phyloP scores from a whole-genome alignment of 1,140 invertebrate genomes.

The Pogonomyrmex barbatus region DNA sequence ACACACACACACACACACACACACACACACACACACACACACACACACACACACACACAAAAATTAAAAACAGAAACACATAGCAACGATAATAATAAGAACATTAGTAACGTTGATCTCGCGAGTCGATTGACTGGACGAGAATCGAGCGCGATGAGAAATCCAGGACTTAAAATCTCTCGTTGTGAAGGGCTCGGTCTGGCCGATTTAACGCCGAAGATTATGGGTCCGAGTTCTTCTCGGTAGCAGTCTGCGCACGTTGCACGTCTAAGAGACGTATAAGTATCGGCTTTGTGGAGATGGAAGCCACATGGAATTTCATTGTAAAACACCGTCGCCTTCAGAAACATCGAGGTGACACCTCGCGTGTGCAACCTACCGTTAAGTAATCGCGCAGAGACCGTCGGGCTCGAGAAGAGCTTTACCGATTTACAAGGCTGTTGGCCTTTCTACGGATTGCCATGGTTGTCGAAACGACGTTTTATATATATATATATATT shows the following conservation, averaged over 20 bases:
- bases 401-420: slow-evolving; percentile 2
- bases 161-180: slow-evolving; percentile 28
- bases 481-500: slow-evolving; percentile 13
- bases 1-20: too few species aligned
- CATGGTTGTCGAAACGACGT: not conserved
- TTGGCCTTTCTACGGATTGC: slow-evolving; percentile 10
- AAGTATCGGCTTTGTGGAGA: slow-evolving; percentile 38
- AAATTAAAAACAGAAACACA: not conserved
- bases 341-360: not conserved
- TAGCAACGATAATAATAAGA: slow-evolving; percentile 24
- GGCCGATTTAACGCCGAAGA: slow-evolving; percentile 12
- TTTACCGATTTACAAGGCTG: slow-evolving; percentile 22
- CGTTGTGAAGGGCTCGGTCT: not conserved
- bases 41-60: not conserved
- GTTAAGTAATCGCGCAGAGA: slow-evolving; percentile 35
- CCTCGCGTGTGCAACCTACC: not conserved
- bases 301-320: slow-evolving; percentile 35
- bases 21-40: too few species aligned
- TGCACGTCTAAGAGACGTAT: slow-evolving; percentile 25
- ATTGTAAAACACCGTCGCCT: not conserved
- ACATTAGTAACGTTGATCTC: not conserved
- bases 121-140: not conserved
- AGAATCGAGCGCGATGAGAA: slow-evolving; percentile 21
- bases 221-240: not conserved
- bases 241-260: slow-evolving; percentile 34